phyloP scores from a whole-genome alignment of 2,888 invertebrate genomes.

The Plebejus argus region DNA sequence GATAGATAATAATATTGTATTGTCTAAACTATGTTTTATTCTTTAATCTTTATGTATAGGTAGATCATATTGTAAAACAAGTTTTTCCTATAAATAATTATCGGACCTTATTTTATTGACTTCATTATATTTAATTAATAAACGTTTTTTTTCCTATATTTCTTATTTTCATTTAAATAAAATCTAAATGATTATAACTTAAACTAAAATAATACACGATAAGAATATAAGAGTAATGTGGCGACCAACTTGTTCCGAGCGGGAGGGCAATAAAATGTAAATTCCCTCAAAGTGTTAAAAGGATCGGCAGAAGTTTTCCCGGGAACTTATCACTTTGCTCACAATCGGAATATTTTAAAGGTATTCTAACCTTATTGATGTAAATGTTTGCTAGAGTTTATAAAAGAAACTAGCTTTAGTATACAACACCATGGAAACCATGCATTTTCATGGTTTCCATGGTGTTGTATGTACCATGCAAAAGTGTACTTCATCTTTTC shows the following conservation, averaged over 20 bases:
- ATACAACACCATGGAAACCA: neutral
- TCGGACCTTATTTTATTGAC: too few relatives aligned
- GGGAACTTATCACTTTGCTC: constrained; percentile 32
- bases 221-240: constrained; percentile 29
- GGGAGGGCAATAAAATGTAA: constrained; percentile 36
- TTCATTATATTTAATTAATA: too few relatives aligned
- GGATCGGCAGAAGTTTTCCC: constrained; percentile 33
- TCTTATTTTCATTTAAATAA: too few relatives aligned
- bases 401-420: neutral
- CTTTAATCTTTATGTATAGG: too few relatives aligned
- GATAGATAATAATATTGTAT: too few relatives aligned
- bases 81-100: too few relatives aligned
- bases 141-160: too few relatives aligned
- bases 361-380: constrained; percentile 20
- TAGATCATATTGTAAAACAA: too few relatives aligned
- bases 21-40: too few relatives aligned
- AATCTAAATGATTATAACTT: neutral
- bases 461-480: too few relatives aligned
- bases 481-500: neutral
- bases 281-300: constrained; percentile 36
- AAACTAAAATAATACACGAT: neutral
- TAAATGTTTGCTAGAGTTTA: constrained; percentile 4
- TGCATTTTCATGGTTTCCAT: too few relatives aligned
- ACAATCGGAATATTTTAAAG: constrained; percentile 34
- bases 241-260: constrained; percentile 29